These are phyloP conservation scores for Calameuta idolon DNA, from an alignment of 2,888 invertebrate species.

Conservation along the genomic window DNA sequence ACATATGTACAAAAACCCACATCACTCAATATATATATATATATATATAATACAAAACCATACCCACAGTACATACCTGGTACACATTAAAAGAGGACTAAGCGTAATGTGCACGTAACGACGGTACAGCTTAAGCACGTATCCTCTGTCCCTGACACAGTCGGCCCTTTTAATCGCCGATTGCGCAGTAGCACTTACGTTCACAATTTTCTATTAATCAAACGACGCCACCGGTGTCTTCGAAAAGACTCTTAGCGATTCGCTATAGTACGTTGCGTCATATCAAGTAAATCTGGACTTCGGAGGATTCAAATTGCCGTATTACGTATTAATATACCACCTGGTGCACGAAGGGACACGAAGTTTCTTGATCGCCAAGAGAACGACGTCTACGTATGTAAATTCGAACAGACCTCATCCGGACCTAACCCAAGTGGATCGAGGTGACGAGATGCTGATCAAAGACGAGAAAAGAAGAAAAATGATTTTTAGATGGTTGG, in stretches of 20 bases:
- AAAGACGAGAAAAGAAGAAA: not conserved
- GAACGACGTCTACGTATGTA: not conserved
- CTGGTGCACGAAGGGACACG: no score
- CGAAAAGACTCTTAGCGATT: not conserved
- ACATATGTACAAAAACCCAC: not conserved
- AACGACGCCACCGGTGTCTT: not conserved
- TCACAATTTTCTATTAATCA: slow-evolving; percentile 4
- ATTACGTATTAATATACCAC: not conserved
- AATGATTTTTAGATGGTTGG: not conserved
- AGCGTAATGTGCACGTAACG: not conserved
- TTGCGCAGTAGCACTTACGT: not conserved
- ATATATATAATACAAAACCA: not conserved
- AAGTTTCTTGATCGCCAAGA: not conserved
- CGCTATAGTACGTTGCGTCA: not conserved
- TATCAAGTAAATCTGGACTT: not conserved
- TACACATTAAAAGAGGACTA: slow-evolving; percentile 2
- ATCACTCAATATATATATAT: not conserved
- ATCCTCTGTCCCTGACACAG: slow-evolving; percentile 41
- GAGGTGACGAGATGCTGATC: not conserved
- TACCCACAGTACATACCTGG: not conserved
- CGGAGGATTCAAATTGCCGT: not conserved
- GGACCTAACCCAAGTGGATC: not conserved
- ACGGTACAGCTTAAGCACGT: not conserved
- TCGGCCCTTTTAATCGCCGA: slow-evolving; percentile 27
- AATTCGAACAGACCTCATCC: not conserved